phyloP scores from a whole-genome alignment of 1,140 invertebrate species.

The Vanessa atalanta region DNA sequence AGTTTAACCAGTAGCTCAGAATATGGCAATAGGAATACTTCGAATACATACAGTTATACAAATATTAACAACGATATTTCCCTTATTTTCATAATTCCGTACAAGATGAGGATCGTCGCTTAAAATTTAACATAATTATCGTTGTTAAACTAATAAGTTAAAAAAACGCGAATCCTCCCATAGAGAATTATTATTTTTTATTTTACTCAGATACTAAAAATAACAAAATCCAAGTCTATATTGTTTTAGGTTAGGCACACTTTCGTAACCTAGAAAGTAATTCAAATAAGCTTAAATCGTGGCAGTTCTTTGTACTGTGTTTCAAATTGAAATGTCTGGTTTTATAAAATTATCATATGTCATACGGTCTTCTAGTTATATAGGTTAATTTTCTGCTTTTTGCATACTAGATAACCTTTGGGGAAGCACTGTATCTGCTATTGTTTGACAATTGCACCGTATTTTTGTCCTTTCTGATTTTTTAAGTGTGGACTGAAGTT shows the following conservation, averaged over 20 bases:
- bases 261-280: not conserved
- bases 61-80: no score
- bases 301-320: not conserved
- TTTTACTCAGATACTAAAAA: not conserved
- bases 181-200: not conserved
- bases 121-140: no score
- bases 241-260: slow-evolving; percentile 6
- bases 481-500: not conserved
- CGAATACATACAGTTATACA: no score
- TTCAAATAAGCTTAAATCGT: slow-evolving; percentile 5
- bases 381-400: slow-evolving; percentile 33
- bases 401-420: slow-evolving; percentile 33
- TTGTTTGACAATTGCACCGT: slow-evolving; percentile 16
- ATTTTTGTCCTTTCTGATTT: slow-evolving; percentile 20
- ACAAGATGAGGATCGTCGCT: no score
- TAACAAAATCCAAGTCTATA: not conserved
- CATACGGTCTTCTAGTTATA: slow-evolving; percentile 16
- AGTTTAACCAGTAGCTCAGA: no score
- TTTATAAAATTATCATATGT: slow-evolving; percentile 25
- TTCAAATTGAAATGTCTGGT: not conserved
- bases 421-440: slow-evolving; percentile 11
- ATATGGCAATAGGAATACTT: no score
- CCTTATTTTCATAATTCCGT: no score
- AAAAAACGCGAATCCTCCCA: no score
- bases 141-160: no score